These are phyloP conservation scores for Helicoverpa zea DNA, from an alignment of 1,140 invertebrate species.

Conservation along the genomic window DNA sequence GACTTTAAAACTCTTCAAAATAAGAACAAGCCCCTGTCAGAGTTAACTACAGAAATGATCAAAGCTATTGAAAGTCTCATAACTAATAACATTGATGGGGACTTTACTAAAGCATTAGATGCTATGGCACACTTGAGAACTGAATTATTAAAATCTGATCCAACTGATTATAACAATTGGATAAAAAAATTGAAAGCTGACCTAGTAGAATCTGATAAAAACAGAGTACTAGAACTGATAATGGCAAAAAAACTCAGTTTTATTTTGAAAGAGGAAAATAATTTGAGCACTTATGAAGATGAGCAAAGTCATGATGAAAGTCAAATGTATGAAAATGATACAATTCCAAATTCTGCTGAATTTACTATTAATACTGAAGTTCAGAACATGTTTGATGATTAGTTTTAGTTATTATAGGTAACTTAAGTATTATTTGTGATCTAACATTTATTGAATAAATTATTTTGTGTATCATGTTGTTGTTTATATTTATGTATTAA, in stretches of 20 bases:
- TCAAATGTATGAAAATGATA: constrained; percentile 79
- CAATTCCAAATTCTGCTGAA: constrained; percentile 72
- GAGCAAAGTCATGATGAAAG: constrained; percentile 67
- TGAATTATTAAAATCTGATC: constrained; percentile 72
- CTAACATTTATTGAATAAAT: background rate
- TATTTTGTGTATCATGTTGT: background rate
- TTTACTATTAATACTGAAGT: constrained; percentile 74
- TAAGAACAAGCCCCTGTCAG: constrained; percentile 64
- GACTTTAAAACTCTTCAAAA: constrained; percentile 74
- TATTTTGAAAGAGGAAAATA: constrained; percentile 79
- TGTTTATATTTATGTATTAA: background rate
- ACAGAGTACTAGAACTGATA: constrained; percentile 69
- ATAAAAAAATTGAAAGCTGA: constrained; percentile 72
- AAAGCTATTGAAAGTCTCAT: constrained; percentile 80
- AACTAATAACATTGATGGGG: constrained; percentile 73
- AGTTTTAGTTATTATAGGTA: background rate
- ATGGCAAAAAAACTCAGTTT: constrained; percentile 71
- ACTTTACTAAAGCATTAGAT: constrained; percentile 73
- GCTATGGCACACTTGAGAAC: constrained; percentile 72
- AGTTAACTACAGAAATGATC: constrained; percentile 69
- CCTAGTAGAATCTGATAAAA: constrained; percentile 68
- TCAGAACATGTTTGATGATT: constrained; percentile 80
- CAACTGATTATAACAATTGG: constrained; percentile 80
- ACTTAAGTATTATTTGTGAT: background rate
- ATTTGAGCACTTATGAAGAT: constrained; percentile 67